phyloP scores from a whole-genome alignment of 2,113 vertebrate genomes.

The Phylloscopus whistleri region DNA sequence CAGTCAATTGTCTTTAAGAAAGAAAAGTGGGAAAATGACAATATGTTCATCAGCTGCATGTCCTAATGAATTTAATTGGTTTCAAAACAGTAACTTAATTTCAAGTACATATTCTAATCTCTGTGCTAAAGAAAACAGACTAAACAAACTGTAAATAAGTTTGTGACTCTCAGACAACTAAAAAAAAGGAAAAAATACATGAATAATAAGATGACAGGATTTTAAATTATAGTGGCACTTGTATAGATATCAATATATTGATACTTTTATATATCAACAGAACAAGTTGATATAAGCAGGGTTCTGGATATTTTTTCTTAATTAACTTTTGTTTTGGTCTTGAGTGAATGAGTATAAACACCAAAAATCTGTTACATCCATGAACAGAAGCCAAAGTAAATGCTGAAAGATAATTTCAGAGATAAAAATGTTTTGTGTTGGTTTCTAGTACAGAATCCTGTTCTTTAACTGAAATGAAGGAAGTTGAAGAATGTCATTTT shows the following conservation, averaged over 20 bases:
- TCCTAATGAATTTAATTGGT: conserved; percentile 4
- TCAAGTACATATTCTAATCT: background rate
- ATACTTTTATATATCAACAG: background rate
- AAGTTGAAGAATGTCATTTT: background rate
- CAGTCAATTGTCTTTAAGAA: conserved; percentile 19
- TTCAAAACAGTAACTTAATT: background rate
- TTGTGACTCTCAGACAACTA: background rate
- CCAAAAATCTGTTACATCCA: conserved; percentile 62
- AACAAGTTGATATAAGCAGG: conserved; percentile 55
- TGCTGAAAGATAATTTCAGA: conserved; percentile 43
- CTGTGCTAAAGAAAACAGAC: background rate
- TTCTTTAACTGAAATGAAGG: conserved; percentile 39
- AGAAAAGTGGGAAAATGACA: background rate
- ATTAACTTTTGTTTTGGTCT: conserved; percentile 73
- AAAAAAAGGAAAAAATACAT: background rate
- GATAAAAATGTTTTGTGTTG: conserved; percentile 48
- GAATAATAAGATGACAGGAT: background rate
- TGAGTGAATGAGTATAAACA: conserved; percentile 67
- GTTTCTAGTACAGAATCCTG: conserved; percentile 1
- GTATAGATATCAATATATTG: background rate
- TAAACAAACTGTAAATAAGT: background rate
- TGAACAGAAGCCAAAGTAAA: conserved; percentile 64
- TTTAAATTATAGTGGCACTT: background rate
- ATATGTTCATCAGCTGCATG: background rate
- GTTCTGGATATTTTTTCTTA: conserved; percentile 63